Evolutionary conservation across 1,140 invertebrate species (phyloP).

Genomic region (Formica exsecta): DNA sequence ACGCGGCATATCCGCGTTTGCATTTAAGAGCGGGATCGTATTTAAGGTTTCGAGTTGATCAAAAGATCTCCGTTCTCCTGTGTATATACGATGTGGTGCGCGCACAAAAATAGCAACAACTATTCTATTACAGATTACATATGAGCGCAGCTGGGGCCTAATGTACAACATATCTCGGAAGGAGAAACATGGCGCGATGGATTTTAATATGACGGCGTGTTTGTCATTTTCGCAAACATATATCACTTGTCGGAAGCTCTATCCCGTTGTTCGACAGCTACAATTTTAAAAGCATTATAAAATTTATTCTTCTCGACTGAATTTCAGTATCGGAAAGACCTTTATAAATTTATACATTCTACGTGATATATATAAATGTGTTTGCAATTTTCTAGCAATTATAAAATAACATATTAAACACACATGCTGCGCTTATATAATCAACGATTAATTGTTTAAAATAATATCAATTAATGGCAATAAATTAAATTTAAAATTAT

Average conservation of each 20-base stretch:
- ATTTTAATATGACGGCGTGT: slow-evolving; percentile 54
- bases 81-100: slow-evolving; percentile 39
- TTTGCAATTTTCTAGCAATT: slow-evolving; percentile 1
- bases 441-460: background rate
- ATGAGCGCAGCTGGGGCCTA: slow-evolving; percentile 54
- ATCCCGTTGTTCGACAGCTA: slow-evolving; percentile 55
- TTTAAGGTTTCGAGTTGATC: slow-evolving; percentile 67
- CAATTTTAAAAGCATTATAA: slow-evolving; percentile 31
- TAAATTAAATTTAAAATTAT: slow-evolving; percentile 15
- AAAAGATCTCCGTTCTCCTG: slow-evolving; percentile 60
- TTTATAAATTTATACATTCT: slow-evolving; percentile 33
- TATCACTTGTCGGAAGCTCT: slow-evolving; percentile 58
- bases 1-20: slow-evolving; percentile 57
- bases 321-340: background rate
- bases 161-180: slow-evolving; percentile 54
- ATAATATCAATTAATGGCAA: slow-evolving; percentile 2
- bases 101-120: slow-evolving; percentile 59
- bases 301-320: slow-evolving; percentile 46
- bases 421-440: background rate
- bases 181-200: slow-evolving; percentile 34
- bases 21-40: slow-evolving; percentile 60
- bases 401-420: background rate
- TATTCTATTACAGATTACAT: slow-evolving; percentile 65
- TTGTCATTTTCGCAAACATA: slow-evolving; percentile 63
- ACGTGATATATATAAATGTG: background rate